Percentiles rank a stretch among this genome's conserved stretches.
Evolutionary conservation across 1,140 invertebrate genomes (phyloP).

Genomic region (Medauroidea extradentata): DNA sequence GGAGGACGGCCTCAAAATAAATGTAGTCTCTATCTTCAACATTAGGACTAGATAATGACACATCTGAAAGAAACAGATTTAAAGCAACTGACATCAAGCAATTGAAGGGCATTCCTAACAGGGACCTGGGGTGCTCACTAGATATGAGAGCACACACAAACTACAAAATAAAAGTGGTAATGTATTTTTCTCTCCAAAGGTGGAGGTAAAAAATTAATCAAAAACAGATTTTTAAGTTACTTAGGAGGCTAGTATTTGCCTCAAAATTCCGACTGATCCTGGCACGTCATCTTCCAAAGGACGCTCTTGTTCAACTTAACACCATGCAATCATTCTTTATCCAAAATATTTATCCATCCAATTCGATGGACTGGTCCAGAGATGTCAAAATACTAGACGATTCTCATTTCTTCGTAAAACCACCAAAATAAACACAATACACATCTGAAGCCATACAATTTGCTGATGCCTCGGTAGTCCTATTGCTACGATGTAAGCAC

Average conservation of each 20-base stretch:
- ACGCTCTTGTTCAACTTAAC: not conserved
- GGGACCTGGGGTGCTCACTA: conserved; percentile 14
- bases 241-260: not conserved
- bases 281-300: conserved; percentile 11
- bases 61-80: conserved; percentile 17
- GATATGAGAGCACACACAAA: conserved; percentile 6
- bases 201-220: conserved; percentile 8
- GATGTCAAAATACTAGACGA: not conserved
- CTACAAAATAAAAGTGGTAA: not conserved
- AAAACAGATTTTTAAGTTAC: conserved; percentile 10
- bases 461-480: conserved; percentile 7
- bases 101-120: not conserved
- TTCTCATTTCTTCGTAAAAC: not conserved
- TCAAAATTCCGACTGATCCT: conserved; percentile 6
- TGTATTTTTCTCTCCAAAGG: too few relatives aligned
- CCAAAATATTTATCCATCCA: not conserved
- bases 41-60: conserved; percentile 15
- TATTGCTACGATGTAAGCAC: not conserved
- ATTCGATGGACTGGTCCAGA: not conserved
- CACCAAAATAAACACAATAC: not conserved
- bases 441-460: not conserved
- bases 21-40: conserved; percentile 10
- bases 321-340: not conserved
- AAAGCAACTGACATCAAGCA: conserved; percentile 18
- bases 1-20: conserved; percentile 28